Evolutionary conservation across 2,888 invertebrate species (phyloP).

Genomic region (Caenorhabditis drosophilae): DNA sequence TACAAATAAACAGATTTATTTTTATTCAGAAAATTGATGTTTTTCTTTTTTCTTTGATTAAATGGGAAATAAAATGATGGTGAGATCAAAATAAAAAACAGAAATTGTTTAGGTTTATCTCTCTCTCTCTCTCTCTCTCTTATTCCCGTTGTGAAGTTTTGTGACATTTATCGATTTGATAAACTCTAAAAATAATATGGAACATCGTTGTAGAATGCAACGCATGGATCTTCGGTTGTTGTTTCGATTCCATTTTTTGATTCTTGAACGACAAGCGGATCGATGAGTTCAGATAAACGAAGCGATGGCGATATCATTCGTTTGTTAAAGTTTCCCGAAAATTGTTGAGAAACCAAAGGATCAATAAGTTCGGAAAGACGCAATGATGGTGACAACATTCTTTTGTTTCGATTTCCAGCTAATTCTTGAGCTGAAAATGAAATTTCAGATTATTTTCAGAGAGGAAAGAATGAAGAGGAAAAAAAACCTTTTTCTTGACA

Average conservation of each 20-base stretch:
- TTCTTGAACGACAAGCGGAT: conserved; percentile 18
- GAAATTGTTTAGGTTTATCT: no score
- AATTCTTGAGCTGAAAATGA: neutral
- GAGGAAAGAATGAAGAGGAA: neutral
- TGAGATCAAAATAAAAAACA: no score
- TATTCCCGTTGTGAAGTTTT: no score
- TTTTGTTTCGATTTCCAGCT: conserved; percentile 7
- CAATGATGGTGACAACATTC: conserved; percentile 33
- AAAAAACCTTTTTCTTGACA: conserved; percentile 30
- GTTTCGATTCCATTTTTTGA: neutral
- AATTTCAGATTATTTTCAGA: neutral
- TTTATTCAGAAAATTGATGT: no score
- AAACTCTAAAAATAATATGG: conserved; percentile 24
- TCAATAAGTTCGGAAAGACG: conserved; percentile 32
- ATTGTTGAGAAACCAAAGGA: conserved; percentile 7
- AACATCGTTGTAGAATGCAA: conserved; percentile 31
- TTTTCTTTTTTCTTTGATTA: no score
- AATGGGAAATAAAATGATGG: no score
- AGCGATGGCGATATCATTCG: conserved; percentile 35
- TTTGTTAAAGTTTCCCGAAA: conserved; percentile 5
- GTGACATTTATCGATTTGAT: no score
- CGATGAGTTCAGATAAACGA: conserved; percentile 31
- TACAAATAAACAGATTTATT: no score
- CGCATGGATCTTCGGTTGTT: conserved; percentile 16
- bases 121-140: no score